Evolutionary conservation across 2,888 invertebrate genomes (phyloP).

Genomic region (Watsonalla cultraria): DNA sequence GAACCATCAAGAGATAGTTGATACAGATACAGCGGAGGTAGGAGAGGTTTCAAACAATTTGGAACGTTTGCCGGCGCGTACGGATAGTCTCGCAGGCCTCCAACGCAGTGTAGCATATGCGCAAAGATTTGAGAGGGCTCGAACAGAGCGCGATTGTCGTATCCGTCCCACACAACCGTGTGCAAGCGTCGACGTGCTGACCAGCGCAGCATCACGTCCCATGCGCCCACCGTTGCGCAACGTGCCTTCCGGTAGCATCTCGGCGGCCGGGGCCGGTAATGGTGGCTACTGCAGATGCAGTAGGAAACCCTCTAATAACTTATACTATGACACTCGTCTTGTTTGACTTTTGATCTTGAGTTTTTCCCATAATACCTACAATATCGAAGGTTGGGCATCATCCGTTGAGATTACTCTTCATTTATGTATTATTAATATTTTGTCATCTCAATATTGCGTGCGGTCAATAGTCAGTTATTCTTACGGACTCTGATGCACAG

Average conservation of each 20-base stretch:
- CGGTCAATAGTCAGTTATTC: no score
- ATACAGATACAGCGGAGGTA: constrained; percentile 57
- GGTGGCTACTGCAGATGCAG: constrained; percentile 27
- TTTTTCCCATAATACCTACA: no score
- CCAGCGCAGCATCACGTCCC: constrained; percentile 40
- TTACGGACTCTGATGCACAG: no score
- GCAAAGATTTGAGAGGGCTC: constrained; percentile 41
- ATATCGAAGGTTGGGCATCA: no score
- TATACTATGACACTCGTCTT: constrained; percentile 52
- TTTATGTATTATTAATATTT: constrained; percentile 7
- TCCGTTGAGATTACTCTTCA: no score
- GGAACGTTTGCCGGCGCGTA: constrained; percentile 44
- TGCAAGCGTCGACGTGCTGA: constrained; percentile 46
- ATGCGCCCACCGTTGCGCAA: constrained; percentile 34
- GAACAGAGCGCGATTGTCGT: constrained; percentile 43
- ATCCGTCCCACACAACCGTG: constrained; percentile 31
- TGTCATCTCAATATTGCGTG: not conserved
- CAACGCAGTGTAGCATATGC: constrained; percentile 52
- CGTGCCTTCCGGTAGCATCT: constrained; percentile 13
- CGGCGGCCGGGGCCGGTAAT: constrained; percentile 2
- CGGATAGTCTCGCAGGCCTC: constrained; percentile 55
- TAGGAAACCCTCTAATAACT: constrained; percentile 37
- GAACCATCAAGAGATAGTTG: constrained; percentile 73
- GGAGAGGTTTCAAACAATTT: constrained; percentile 45
- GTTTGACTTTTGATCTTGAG: constrained; percentile 25